Base-by-base conservation (phyloP, 35 echinoderm and acorn worm genomes). In the Apostichopus parvimensis region DNA sequence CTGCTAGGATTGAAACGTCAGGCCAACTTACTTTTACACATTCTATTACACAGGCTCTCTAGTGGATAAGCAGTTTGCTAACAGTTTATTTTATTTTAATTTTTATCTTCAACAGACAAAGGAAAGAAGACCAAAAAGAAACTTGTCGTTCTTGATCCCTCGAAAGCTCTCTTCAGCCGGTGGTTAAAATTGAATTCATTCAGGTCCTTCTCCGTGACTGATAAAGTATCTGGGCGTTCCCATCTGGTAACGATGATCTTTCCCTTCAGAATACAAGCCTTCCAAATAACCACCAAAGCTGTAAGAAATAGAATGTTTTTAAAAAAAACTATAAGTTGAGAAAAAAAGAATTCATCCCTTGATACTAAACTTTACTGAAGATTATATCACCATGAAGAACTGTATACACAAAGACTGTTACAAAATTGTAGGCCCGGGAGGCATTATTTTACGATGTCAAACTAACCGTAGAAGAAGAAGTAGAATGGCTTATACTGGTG, bases 201-300 rank as follows among this genome's bases (percentile, higher is more conserved):
- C 34, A 45, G 34, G 34, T 45, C 34, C 34, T 0, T 68, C 18
- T 68, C 64, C 64, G 17, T 68, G 11, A 14, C 11, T 14, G 11
- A 87, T 78, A 59, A 98, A 98, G 90, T 98, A 98, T 84, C 93
- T 95, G 23, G 96, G 96, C 85, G 96, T 95, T 78, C 82, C 91
- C 94, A 95, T 95, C 57, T 98, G 96, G 54, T 95, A 98, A 80
- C 88, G 92, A 57, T 98, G 96, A 9, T 77, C 57, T 10, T 92
- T 12, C 8, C 73, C 66, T 45, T 45, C 3, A 70, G 58, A 87
- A 13, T 79, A 83, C 57, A 90, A 80, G 15, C 88, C 70, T 8
- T 60, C 78, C 1, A 87, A 53, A 23, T 81, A 92, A 58, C 80
- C 83, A 77, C 96, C 96, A 92, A 98, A 95, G 45, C 94, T 95